Base-by-base conservation (phyloP, 2,797 vertebrate species). In the Caiman crocodilus region DNA sequence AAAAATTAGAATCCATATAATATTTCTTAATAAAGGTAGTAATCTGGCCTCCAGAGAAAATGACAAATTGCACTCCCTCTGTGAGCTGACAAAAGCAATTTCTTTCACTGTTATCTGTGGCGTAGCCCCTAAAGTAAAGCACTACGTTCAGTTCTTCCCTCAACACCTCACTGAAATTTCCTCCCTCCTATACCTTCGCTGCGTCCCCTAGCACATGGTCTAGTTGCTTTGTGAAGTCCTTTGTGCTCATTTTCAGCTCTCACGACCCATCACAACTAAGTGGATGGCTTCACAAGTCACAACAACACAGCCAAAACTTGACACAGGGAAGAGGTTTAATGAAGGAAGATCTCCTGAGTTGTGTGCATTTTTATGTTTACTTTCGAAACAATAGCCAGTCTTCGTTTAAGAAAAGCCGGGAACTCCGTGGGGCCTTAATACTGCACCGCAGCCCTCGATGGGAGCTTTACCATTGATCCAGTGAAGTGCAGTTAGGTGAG, bases 351-450 rank as follows among this genome's bases (percentile, higher is more conserved):
- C 42, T 50, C 7, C 42, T 50, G 42, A 50, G 42, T 50, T 50
- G 42, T 10, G 2, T 50, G 42, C 42, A 3, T 50, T 50, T 50
- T 50, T 50, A 50, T 50, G 9, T 87, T 90, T 92, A 69, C 74
- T 84, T 96, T 89, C 14, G 4, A 21, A 69, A 35, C 67, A 69
- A 67, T 20, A 69, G 65, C 11, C 18, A 23, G 20, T 84, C 81
- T 86, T 88, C 65, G 56, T 67, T 26, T 84, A 87, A 58, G 25
- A 89, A 87, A 95, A 74, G 50, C 76, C 64, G 85, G 88, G 76
- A 95, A 90, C 94, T 93, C 91, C 96, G 91, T 93, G 84, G 59
- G 56, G 56, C 17, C 55, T 64, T 88, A 76, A 93, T 94, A 90
- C 76, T 94, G 85, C 89, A 93, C 84, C 14, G 73, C 2, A 4